Percentiles rank a stretch among this genome's conserved stretches.
Evolutionary conservation across 2,888 invertebrate species (phyloP).

Genomic region (Brenthis hecate): DNA sequence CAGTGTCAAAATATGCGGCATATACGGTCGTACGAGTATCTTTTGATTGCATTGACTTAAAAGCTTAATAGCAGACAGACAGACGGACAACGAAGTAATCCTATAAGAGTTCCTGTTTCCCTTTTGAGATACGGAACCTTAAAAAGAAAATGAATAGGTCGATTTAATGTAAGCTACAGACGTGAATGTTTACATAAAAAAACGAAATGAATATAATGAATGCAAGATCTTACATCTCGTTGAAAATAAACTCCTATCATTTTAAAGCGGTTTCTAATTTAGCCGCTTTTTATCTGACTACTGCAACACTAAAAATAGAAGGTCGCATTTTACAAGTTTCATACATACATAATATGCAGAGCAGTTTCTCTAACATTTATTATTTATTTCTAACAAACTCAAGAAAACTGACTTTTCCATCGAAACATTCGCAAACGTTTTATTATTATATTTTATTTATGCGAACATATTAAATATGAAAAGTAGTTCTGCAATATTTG

Average conservation of each 20-base stretch:
- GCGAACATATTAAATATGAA: too few species aligned
- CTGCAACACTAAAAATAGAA: conserved; percentile 32
- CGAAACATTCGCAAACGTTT: neutral
- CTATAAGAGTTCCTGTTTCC: too few species aligned
- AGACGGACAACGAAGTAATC: too few species aligned
- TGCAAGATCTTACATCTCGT: conserved; percentile 12
- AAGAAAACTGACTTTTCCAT: neutral
- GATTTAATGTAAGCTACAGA: conserved; percentile 9
- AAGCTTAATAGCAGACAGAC: too few species aligned
- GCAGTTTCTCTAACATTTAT: neutral
- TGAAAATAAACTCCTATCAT: conserved; percentile 22
- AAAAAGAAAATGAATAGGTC: neutral
- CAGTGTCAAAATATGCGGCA: too few species aligned
- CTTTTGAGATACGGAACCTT: too few species aligned
- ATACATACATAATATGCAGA: conserved; percentile 7
- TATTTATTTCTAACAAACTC: neutral
- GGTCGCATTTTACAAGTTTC: conserved; percentile 26
- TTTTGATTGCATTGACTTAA: too few species aligned
- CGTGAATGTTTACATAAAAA: neutral
- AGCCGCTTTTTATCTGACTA: conserved; percentile 30
- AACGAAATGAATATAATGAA: conserved; percentile 4
- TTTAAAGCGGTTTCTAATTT: conserved; percentile 28
- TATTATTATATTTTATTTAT: too few species aligned
- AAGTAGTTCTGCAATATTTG: too few species aligned
- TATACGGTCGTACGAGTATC: too few species aligned